phyloP scores from a whole-genome alignment of 1,140 invertebrate species.

The Brachionus koreanus region DNA sequence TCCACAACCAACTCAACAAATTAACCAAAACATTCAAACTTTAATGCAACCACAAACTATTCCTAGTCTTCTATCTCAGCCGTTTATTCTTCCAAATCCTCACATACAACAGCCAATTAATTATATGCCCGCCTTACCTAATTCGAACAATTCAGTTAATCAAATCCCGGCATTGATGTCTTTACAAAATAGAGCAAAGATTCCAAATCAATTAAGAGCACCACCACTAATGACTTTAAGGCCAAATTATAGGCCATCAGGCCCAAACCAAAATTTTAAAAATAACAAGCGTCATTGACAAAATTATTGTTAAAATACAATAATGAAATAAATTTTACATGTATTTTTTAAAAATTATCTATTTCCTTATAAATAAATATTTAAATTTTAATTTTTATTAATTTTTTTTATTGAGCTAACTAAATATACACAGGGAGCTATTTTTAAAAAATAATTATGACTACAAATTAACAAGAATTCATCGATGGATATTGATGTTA shows the following conservation, averaged over 20 bases:
- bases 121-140: neutral
- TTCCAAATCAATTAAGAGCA: neutral
- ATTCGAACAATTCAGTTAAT: neutral
- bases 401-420: neutral
- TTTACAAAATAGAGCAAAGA: neutral
- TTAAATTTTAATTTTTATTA: neutral
- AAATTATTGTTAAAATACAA: neutral
- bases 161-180: constrained; percentile 17
- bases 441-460: no score
- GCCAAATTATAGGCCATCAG: neutral
- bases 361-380: neutral
- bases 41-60: neutral
- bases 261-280: neutral
- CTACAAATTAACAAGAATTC: no score
- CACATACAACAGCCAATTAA: neutral
- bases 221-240: neutral
- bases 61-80: neutral
- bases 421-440: no score
- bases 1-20: neutral
- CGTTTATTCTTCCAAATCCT: neutral
- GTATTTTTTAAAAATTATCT: no score
- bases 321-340: no score
- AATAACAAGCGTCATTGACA: neutral
- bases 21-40: neutral
- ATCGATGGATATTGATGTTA: no score